Percentiles rank a stretch among this genome's conserved stretches.
Conservation (phyloP, 2,797 vertebrate genomes). For the Tadarida brasiliensis region DNA sequence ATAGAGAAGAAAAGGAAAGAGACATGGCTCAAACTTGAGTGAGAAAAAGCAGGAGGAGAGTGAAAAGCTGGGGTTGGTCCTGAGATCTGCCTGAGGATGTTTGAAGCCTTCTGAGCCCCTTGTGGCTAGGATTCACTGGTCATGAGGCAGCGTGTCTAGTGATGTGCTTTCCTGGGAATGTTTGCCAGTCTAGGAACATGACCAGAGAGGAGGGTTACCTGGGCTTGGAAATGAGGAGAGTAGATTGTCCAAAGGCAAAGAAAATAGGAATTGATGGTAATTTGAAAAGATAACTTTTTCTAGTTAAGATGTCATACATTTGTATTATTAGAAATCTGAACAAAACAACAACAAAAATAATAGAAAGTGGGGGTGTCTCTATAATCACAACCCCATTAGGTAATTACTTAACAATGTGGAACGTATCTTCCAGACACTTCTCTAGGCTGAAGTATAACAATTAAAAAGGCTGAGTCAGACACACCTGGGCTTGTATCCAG, state of each 20-base stretch:
- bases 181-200: not conserved
- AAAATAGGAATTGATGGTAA: not conserved
- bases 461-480: not conserved
- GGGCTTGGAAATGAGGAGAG: not conserved
- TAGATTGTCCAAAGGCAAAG: not conserved
- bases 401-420: not conserved
- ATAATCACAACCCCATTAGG: not conserved
- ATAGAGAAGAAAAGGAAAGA: not conserved
- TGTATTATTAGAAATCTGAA: conserved; percentile 4
- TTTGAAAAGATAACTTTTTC: conserved; percentile 13
- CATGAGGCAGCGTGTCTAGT: not conserved
- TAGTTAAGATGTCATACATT: not conserved
- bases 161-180: not conserved
- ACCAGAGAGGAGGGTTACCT: not conserved
- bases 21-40: not conserved
- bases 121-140: not conserved
- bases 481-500: not conserved
- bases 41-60: not conserved
- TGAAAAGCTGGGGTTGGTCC: not conserved
- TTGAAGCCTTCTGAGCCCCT: not conserved
- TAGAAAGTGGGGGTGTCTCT: not conserved
- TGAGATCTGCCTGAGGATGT: not conserved
- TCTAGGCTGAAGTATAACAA: not conserved
- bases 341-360: not conserved
- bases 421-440: not conserved